Evolutionary conservation across 2,113 vertebrate species (phyloP), one percentile per base, ranked within the genome.

Genomic region (Deroptyus accipitrinus): DNA sequence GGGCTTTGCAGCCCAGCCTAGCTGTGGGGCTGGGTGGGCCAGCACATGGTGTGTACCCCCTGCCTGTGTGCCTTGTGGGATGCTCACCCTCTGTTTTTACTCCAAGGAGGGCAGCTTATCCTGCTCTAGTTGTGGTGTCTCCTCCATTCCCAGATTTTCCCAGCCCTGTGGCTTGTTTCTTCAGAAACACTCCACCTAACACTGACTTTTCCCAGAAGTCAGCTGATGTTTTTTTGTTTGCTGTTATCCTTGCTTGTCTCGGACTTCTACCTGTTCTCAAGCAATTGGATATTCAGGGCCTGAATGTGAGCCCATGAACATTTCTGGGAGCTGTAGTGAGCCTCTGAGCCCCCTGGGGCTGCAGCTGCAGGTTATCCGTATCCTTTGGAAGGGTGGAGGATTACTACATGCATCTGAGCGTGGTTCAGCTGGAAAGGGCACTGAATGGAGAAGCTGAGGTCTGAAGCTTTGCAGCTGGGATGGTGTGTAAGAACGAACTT

Each of bases 381-480:
- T 75, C n/a, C 41, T 94, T 57, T 86, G 79, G 18, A 2, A 10
- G 25, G 39, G 25, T 68, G 61, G 59, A 84, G 67, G 31, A 41
- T 7, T 37, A 66, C 19, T 8, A 20, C 0, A 0, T 2, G 4
- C 62, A 27, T 15, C 48, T 72, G 48, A 55, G 48, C 0, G 0
- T 27, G 31, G 37, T 70, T 92, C 31, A 79, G 22, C 41, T 73
- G 51, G 76, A n/a, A 67, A 10, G n/a, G 14, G 19, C 54, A 20
- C 18, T 57, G 59, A 54, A 7, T 8, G 12, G 37, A 55, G 35
- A 78, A 24, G 13, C 61, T 48, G 59, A 63, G 42, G 16, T 52
- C 49, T 66, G 52, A 87, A 33, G 35, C 35, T 51, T 63, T 73
- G 37, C 37, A 77, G 49, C 46, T 83, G 72, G 44, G 28, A 41